These are phyloP conservation scores for Amphimedon queenslandica DNA, from an alignment of 37 sponge, comb jelly and placozoan genomes.

Conservation along the genomic window DNA sequence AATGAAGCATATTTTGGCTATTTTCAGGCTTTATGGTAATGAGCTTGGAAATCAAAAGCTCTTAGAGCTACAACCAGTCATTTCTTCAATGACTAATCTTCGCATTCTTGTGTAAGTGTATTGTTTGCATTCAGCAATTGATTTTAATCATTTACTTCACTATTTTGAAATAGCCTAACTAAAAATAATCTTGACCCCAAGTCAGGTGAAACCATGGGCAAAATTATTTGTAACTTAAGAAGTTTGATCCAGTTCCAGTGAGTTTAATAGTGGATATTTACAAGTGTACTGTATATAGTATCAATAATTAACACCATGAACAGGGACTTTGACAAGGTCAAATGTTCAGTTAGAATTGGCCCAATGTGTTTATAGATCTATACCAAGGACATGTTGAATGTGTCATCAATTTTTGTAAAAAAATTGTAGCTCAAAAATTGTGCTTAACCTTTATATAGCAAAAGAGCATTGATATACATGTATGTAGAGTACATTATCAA, in stretches of 20 bases:
- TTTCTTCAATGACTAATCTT: conserved; percentile 11
- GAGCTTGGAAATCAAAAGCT: conserved; percentile 12
- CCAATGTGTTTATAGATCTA: too few species aligned
- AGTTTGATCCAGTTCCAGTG: conserved; percentile 25
- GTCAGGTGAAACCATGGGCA: conserved; percentile 6
- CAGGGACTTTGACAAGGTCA: too few species aligned
- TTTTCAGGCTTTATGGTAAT: conserved; percentile 46
- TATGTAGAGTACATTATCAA: too few species aligned
- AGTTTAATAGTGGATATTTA: not conserved
- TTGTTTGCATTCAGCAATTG: not conserved
- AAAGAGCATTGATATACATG: too few species aligned
- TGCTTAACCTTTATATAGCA: too few species aligned
- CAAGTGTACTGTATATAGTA: too few species aligned
- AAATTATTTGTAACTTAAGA: conserved; percentile 4
- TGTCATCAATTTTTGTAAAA: too few species aligned
- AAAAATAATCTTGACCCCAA: conserved; percentile 14
- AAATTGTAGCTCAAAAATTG: too few species aligned
- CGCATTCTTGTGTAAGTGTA: conserved; percentile 30
- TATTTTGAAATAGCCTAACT: conserved; percentile 9
- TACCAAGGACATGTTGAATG: too few species aligned
- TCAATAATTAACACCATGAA: too few species aligned
- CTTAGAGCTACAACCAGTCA: conserved; percentile 8
- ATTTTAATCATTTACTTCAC: not conserved
- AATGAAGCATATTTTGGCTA: not conserved
- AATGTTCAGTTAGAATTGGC: too few species aligned